Base-by-base conservation (phyloP, 2,113 vertebrate genomes). In the Sinocyclocheilus anophthalmus region DNA sequence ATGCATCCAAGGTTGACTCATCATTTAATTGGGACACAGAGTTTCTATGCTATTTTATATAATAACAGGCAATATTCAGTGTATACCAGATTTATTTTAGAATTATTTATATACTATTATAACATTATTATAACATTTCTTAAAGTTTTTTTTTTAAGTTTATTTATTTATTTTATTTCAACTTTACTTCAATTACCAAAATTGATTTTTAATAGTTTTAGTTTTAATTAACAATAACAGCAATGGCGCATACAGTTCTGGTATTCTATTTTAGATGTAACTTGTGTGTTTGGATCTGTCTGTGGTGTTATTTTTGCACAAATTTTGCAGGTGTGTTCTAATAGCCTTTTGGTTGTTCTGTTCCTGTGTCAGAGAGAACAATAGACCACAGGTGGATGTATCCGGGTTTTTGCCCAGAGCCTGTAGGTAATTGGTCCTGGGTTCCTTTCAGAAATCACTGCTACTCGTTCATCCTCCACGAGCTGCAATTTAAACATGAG, bases 381-480 rank as follows among this genome's bases (percentile, higher is more conserved):
- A 83, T 90, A 76, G 85, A 20, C 0, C 95, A 96, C 88, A 96
- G 94, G 86, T 96, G 95, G 95, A 94, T 86, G 70, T 96, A 95
- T 90, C 93, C 93, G 0, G 97, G 97, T 70, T 95, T 94, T 81
- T 99, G 98, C 85, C 97, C 97, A 3, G 95, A 94, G 73, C 91
- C 95, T 0, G 53, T 98, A 87, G 96, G 95, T 0, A 94, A 96
- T 81, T 98, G 97, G 0, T 92, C 96, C 0, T 99, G 98, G 98
- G 94, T 99, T 83, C 94, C 97, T 16, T 99, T 99, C 92, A 95
- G 97, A 87, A 95, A 98, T 88, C 91, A 97, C 88, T 99, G 98
- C 85, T 99, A 99, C 84, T 95, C 97, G 26, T 99, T 99, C 92
- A 96, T 99, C 93, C 95, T 97, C 94, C 96, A 99, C 88, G 93